These are phyloP conservation scores for Crotalus viridis DNA, from an alignment of 2,113 vertebrate species.

Conservation along the genomic window DNA sequence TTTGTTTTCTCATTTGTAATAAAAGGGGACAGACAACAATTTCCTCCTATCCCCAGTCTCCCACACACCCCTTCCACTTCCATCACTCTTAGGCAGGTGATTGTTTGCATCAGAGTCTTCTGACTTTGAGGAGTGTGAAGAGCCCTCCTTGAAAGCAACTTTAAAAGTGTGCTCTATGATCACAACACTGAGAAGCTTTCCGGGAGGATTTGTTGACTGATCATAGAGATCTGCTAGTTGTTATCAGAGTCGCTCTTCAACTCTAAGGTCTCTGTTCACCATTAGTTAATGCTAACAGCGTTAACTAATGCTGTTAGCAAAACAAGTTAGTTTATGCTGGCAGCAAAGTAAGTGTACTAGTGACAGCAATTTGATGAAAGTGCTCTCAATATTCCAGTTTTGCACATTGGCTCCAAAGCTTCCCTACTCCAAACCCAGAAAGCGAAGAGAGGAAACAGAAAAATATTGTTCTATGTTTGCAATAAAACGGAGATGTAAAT, in stretches of 20 bases:
- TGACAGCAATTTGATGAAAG: background rate
- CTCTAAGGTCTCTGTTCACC: background rate
- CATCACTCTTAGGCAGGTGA: background rate
- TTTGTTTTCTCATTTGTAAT: background rate
- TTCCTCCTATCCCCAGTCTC: background rate
- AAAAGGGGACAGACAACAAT: background rate
- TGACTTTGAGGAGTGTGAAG: background rate
- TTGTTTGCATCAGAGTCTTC: background rate
- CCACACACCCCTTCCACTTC: background rate
- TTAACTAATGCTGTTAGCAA: background rate
- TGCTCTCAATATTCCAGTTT: background rate
- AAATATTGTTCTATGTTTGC: background rate
- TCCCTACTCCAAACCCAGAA: background rate
- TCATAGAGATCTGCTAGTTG: background rate
- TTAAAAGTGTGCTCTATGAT: background rate
- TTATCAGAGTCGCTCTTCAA: background rate
- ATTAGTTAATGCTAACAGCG: background rate
- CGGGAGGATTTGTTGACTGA: background rate
- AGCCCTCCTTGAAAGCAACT: background rate
- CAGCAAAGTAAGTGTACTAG: background rate
- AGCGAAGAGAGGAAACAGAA: background rate
- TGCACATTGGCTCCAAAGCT: background rate
- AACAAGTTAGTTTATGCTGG: background rate
- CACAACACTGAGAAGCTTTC: background rate
- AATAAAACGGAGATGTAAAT: background rate